Conservation (phyloP, 2,797 vertebrate species). For the Perdix hodgsoniae region DNA sequence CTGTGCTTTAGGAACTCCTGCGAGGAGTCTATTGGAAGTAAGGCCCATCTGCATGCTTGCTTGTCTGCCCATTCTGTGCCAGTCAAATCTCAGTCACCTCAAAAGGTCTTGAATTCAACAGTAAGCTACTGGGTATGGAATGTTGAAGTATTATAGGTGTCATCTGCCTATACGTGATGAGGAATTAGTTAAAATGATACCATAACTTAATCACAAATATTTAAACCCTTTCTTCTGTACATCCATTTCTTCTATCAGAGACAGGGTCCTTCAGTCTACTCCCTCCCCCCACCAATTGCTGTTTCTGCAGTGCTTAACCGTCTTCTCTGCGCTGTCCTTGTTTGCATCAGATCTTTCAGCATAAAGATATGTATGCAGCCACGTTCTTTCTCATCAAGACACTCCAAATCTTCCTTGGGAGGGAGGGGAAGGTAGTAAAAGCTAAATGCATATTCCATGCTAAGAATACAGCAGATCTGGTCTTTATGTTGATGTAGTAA, state of each 20-base stretch:
- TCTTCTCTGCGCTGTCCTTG: background rate
- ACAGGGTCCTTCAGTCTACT: background rate
- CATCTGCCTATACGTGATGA: background rate
- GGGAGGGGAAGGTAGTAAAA: background rate
- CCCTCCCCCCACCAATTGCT: background rate
- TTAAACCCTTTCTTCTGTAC: background rate
- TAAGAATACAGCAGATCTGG: background rate
- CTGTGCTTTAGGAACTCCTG: background rate
- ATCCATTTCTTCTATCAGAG: background rate
- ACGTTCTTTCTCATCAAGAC: background rate
- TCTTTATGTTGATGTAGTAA: background rate
- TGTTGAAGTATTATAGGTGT: background rate
- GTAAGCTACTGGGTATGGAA: background rate
- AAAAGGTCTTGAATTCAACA: background rate
- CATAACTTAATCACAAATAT: background rate
- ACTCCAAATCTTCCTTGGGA: background rate
- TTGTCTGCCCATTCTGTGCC: background rate
- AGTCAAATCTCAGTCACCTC: fast-evolving
- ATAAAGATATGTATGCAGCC: background rate
- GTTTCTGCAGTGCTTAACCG: background rate
- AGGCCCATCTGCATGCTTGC: background rate
- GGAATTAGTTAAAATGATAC: background rate
- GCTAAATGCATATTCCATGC: background rate
- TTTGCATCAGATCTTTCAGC: background rate
- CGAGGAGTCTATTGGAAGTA: background rate